phyloP scores from a whole-genome alignment of 2,113 vertebrate species.

The Acinonyx jubatus region DNA sequence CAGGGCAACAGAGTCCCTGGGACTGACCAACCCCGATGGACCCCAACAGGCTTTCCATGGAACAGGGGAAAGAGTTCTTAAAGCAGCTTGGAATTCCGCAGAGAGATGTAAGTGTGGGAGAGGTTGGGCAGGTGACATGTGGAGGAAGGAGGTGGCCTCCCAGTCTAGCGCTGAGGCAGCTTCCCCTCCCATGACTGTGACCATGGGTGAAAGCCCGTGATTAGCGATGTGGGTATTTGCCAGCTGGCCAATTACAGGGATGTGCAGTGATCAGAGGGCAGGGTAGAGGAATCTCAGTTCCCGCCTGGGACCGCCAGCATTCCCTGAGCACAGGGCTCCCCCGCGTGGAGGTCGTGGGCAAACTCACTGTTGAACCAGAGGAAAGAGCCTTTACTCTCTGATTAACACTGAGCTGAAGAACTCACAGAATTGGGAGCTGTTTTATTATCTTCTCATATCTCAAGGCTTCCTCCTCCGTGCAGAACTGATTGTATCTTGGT shows the following conservation, averaged over 20 bases:
- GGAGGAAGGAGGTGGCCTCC: not conserved
- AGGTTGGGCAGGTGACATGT: not conserved
- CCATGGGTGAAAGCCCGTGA: not conserved
- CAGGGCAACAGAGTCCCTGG: not conserved
- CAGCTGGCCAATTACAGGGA: rapidly evolving
- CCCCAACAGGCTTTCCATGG: constrained; percentile 1
- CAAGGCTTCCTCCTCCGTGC: not conserved
- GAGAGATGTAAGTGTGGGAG: not conserved
- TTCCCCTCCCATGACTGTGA: not conserved
- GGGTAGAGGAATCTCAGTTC: rapidly evolving
- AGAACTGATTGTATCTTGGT: not conserved
- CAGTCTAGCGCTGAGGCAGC: rapidly evolving
- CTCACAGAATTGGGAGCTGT: too few species aligned
- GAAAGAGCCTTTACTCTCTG: not conserved
- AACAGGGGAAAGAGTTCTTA: constrained; percentile 33
- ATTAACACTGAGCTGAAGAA: too few species aligned
- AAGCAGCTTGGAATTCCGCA: constrained; percentile 32
- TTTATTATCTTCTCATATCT: not conserved
- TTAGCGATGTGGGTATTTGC: rapidly evolving
- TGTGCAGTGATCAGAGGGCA: rapidly evolving
- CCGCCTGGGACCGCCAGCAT: not conserved
- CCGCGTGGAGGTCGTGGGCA: not conserved
- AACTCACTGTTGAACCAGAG: not conserved
- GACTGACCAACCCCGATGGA: not conserved
- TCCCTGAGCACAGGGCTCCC: not conserved